Evolutionary conservation across 2,888 invertebrate genomes (phyloP).

Genomic region (Prosopocoilus inquinatus): DNA sequence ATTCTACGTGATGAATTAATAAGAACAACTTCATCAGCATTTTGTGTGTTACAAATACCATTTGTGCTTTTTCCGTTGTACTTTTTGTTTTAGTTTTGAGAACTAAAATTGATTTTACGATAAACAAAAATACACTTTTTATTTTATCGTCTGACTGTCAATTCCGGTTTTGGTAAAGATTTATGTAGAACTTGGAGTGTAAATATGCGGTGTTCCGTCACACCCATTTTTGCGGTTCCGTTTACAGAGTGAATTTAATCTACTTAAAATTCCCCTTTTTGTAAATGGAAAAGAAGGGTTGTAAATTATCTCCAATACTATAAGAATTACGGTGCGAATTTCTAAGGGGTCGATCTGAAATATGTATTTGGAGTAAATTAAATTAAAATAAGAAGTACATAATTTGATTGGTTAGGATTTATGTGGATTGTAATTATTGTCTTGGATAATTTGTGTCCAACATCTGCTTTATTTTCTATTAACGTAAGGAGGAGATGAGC

Average conservation of each 20-base stretch:
- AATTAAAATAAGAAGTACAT: too few relatives aligned
- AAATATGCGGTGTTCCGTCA: background rate
- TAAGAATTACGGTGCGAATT: background rate
- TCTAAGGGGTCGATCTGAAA: too few relatives aligned
- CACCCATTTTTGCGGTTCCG: constrained; percentile 11
- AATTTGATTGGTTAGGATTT: background rate
- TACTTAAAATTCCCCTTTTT: constrained; percentile 23
- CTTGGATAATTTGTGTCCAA: background rate
- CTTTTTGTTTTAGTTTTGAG: too few relatives aligned
- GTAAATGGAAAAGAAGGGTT: constrained; percentile 2
- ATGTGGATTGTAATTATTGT: too few relatives aligned
- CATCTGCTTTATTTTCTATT: constrained; percentile 24
- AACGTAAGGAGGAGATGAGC: constrained; percentile 11
- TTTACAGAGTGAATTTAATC: constrained; percentile 21
- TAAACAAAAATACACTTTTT: too few relatives aligned
- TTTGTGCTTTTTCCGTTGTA: too few relatives aligned
- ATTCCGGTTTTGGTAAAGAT: background rate
- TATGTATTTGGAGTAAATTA: too few relatives aligned
- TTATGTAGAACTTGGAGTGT: background rate
- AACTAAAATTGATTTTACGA: too few relatives aligned
- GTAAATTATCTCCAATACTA: constrained; percentile 6
- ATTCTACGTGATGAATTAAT: constrained; percentile 16
- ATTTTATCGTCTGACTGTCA: too few relatives aligned
- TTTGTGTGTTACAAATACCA: too few relatives aligned
- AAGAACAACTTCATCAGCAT: constrained; percentile 2